Percentiles rank a stretch among this genome's conserved stretches.
phyloP scores from a whole-genome alignment of 2,888 invertebrate genomes.

The Archips crataeganus region DNA sequence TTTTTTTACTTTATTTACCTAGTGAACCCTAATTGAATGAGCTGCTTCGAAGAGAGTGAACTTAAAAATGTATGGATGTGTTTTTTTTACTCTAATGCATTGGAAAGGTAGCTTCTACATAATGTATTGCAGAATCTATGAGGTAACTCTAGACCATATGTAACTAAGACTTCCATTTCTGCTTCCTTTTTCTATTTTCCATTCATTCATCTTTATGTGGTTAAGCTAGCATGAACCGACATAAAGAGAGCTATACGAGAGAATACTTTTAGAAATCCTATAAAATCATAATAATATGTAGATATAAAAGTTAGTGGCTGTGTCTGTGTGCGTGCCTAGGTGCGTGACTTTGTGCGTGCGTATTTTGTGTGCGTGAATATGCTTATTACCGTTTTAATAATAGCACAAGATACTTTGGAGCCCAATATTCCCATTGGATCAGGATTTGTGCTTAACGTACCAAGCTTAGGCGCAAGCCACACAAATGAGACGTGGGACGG shows the following conservation, averaged over 20 bases:
- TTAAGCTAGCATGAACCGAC: background rate
- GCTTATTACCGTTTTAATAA: too few species aligned
- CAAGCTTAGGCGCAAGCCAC: too few species aligned
- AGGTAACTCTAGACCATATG: constrained; percentile 5
- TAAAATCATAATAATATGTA: too few species aligned
- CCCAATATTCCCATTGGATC: too few species aligned
- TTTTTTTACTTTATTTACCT: constrained; percentile 34
- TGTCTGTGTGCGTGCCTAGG: too few species aligned
- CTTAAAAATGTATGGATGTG: constrained; percentile 16
- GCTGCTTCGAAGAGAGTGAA: constrained; percentile 27
- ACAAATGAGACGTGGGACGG: too few species aligned
- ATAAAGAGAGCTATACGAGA: background rate
- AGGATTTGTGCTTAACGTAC: too few species aligned
- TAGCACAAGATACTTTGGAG: too few species aligned
- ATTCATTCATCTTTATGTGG: background rate
- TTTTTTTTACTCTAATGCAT: constrained; percentile 6
- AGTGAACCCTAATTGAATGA: constrained; percentile 33
- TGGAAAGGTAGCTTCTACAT: constrained; percentile 11
- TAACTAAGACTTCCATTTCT: background rate
- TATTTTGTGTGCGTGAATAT: too few species aligned
- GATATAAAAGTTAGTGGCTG: too few species aligned
- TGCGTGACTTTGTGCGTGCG: too few species aligned
- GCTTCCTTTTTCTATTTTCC: background rate
- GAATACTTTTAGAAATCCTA: too few species aligned
- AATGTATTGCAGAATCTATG: constrained; percentile 4